Base-by-base conservation (phyloP, 2,888 invertebrate genomes). In the Nomada hirtipes region DNA sequence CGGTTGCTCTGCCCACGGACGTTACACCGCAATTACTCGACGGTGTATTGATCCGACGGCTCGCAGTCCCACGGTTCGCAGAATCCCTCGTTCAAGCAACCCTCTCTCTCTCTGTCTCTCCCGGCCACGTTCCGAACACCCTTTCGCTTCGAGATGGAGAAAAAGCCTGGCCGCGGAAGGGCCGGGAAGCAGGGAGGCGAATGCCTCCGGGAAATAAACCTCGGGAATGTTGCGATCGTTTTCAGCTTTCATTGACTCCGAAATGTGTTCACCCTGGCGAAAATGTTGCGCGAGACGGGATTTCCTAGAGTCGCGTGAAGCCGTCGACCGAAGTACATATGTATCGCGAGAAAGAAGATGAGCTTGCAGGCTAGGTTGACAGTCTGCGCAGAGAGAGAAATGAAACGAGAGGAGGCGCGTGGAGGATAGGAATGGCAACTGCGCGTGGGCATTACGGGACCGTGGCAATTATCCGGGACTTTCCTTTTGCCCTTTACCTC, bases 41-140 rank as follows among this genome's bases (percentile, higher is more conserved):
- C 83, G 80, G 82, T 60, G 90, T 90, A 89, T 90, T 85, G 89
- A 89, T 89, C 87, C 86, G 89, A 84, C 73, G 81, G 79, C 78
- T 86, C 76, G 84, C 85, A 88, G 86, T 88, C 83, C 79, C 89
- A 88, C 83, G 88, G 77, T 85, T 88, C 82, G 83, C 86, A 84
- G 89, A 86, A 88, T 89, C 89, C 85, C 86, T 86, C 86, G 81
- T 76, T 73, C 76, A 65, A 79, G 69, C 86, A 79, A 72, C 82
- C 83, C 76, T 71, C 77, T 59, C 71, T 64, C 74, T 61, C 64
- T 74, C 23, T 55, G 2, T 60, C 71, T 68, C 71, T 73, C 76
- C 74, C 63, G 20, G 72, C 74, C 61, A 18, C n/a, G 26, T 59
- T 64, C 73, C 50, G 72, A 77, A 67, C 82, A 80, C 86, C 87